Evolutionary conservation across 2,888 invertebrate genomes (phyloP), one percentile per base, ranked within the genome.

Genomic region (Papilio elwesi): DNA sequence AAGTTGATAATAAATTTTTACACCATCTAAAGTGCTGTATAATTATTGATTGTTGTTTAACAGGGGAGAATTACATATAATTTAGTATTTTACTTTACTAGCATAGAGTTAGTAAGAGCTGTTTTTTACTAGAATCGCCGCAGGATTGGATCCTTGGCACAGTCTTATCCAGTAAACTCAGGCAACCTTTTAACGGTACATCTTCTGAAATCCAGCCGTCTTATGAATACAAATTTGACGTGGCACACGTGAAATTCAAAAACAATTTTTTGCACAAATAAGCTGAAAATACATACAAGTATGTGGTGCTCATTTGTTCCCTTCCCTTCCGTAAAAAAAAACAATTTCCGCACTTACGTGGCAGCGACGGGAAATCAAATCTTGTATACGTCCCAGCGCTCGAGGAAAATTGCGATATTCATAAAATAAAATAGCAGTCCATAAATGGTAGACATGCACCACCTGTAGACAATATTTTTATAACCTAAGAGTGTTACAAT

Each of bases 281-380:
- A 57, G 13, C 8, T 2, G 36, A 12, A 5, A 57, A 12, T 13
- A 57, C 7, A 7, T 36, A 57, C 59, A 13, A 36, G 9, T n/a
- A 59, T 59, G 13, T 59, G 13, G 38, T 59, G 38, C 38, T 59
- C 59, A n/a, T 38, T 59, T 59, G 59, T 38, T 38, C 59, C 38
- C 59, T 48, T 4, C 9, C 52, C 16, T 53, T 68, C 55, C 47
- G 16, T 55, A 57, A 68, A 68, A 53, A 65, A 57, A 16, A 55
- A 67, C 55, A 55, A 68, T 68, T 48, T 68, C 68, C 68, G 53
- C 48, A 9, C 47, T 55, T 6, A 47, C 55, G 12, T 26, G 68
- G 16, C 47, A 12, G 47, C 47, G 55, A 68, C 59, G 59, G 68
- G 68, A 68, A 68, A 68, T 68, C 47, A 47, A 68, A 68, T 68